These are phyloP conservation scores for Colletes latitarsis DNA, from an alignment of 1,140 invertebrate genomes.

Conservation along the genomic window DNA sequence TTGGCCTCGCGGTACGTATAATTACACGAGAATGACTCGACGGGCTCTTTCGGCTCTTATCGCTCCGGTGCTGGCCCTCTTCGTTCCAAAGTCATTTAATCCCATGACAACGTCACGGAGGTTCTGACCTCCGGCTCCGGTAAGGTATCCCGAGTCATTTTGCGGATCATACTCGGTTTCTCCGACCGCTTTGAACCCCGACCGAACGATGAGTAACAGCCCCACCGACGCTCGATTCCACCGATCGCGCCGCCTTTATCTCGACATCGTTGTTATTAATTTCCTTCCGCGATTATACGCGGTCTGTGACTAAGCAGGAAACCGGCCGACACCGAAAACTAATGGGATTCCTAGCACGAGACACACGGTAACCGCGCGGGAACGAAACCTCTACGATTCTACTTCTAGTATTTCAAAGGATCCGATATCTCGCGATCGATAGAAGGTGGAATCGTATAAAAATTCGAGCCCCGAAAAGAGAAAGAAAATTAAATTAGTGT, in stretches of 20 bases:
- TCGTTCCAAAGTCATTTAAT: conserved; percentile 75
- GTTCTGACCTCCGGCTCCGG: conserved; percentile 37
- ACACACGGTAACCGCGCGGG: too few species aligned
- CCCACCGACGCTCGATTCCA: neutral
- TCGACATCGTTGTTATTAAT: conserved; percentile 19
- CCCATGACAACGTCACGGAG: conserved; percentile 69
- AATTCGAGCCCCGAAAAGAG: neutral
- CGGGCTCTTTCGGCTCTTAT: conserved; percentile 70
- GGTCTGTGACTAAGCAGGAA: conserved; percentile 10
- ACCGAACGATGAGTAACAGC: neutral
- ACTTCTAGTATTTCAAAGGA: too few species aligned
- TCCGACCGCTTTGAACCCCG: neutral
- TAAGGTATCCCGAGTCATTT: conserved; percentile 45
- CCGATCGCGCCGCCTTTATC: conserved; percentile 5
- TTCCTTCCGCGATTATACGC: neutral
- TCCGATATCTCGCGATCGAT: too few species aligned
- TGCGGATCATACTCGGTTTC: conserved; percentile 17
- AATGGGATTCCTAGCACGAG: neutral
- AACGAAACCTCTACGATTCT: too few species aligned
- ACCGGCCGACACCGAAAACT: neutral
- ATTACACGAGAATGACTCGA: conserved; percentile 78
- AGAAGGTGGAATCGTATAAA: too few species aligned
- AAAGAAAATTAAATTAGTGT: neutral
- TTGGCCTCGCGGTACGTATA: conserved; percentile 76
- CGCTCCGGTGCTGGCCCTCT: conserved; percentile 50